These are phyloP conservation scores for Drosophila yooni DNA, from an alignment of 2,888 invertebrate species.

Conservation along the genomic window DNA sequence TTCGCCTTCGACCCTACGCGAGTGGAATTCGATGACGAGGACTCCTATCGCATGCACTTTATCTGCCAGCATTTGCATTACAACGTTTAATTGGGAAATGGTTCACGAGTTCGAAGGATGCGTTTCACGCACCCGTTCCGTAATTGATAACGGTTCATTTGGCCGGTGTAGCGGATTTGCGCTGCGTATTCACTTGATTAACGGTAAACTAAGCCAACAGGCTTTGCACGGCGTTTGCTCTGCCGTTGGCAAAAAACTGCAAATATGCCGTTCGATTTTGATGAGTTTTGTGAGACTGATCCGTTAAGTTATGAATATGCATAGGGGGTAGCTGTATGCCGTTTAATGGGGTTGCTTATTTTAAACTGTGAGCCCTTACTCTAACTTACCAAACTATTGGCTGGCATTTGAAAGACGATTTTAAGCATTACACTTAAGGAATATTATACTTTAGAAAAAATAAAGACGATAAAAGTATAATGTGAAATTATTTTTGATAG, in stretches of 20 bases:
- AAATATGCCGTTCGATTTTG: constrained; percentile 53
- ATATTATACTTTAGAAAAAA: not conserved
- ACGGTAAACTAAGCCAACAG: constrained; percentile 58
- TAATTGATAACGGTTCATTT: constrained; percentile 81
- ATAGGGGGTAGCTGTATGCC: constrained; percentile 3
- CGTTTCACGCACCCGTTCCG: constrained; percentile 69
- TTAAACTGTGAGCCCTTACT: not conserved
- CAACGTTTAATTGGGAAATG: constrained; percentile 64
- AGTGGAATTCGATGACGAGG: not conserved
- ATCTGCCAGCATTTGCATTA: constrained; percentile 72
- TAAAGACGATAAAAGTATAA: not conserved
- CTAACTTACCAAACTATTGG: not conserved
- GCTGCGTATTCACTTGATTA: constrained; percentile 69
- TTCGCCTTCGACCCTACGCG: constrained; percentile 30
- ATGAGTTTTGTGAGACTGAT: constrained; percentile 56
- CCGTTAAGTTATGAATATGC: constrained; percentile 75
- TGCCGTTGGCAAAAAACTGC: not conserved
- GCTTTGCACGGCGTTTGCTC: constrained; percentile 14
- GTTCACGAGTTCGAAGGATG: constrained; percentile 35
- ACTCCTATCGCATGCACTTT: constrained; percentile 55
- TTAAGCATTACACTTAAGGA: not conserved
- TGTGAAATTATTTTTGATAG: not conserved
- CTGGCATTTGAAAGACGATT: not conserved
- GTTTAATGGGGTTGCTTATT: constrained; percentile 1
- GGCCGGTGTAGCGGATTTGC: constrained; percentile 50